Conservation (phyloP, 2,113 vertebrate species). For the mouse (Mus musculus) region GRCm39 chr7:24325001-24325500, state of each 20-base stretch:
- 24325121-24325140: not conserved
- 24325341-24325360: not conserved
- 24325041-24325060: too few relatives aligned
- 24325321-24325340: slow-evolving; percentile 30
- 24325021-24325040: too few relatives aligned
- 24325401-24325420: accelerated
- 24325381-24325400: not conserved
- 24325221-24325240: not conserved
- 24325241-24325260: not conserved
- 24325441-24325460: accelerated
- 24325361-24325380: not conserved
- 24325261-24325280: not conserved
- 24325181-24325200: not conserved
- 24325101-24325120: too few relatives aligned
- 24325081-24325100: too few relatives aligned
- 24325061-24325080: too few relatives aligned
- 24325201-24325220: not conserved
- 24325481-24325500: not conserved
- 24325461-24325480: not conserved
- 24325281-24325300: slow-evolving; percentile 55
- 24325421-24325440: not conserved
- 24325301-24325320: not conserved
- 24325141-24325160: not conserved
- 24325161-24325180: not conserved
- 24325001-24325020: too few relatives aligned